These are phyloP conservation scores for Sebastes alutus DNA, from an alignment of 2,797 vertebrate genomes.

Conservation along the genomic window DNA sequence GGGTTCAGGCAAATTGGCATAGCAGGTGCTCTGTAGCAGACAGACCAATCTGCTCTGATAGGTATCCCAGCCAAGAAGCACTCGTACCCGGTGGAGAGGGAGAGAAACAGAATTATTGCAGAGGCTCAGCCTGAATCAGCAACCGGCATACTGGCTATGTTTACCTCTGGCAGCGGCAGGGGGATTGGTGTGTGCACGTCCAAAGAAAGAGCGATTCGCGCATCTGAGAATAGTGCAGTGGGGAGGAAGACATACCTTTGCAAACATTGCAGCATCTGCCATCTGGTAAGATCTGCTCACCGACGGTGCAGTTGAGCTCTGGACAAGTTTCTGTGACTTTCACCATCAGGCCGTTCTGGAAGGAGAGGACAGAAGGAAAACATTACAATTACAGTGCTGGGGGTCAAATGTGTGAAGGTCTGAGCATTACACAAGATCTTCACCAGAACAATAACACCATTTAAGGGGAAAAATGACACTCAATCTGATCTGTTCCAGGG, in stretches of 20 bases:
- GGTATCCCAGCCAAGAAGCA: conserved; percentile 40
- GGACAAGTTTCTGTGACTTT: conserved; percentile 90
- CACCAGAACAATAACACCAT: not conserved
- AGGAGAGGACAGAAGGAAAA: conserved; percentile 9
- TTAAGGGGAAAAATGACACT: not conserved
- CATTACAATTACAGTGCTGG: not conserved
- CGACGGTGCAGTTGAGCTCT: conserved; percentile 89
- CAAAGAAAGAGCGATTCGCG: not conserved
- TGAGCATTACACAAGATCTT: not conserved
- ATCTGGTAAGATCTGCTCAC: conserved; percentile 90
- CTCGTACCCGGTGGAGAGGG: conserved; percentile 4
- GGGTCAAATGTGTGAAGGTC: not conserved
- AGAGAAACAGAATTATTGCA: conserved; percentile 25
- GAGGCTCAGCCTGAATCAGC: conserved; percentile 33
- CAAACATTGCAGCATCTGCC: conserved; percentile 94
- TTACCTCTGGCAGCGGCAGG: not conserved
- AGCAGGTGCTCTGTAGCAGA: conserved; percentile 51
- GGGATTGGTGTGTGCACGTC: not conserved
- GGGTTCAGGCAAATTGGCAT: conserved; percentile 63
- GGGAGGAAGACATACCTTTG: conserved; percentile 83
- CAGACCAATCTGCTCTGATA: conserved; percentile 62
- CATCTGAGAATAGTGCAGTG: not conserved
- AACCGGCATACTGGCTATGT: conserved; percentile 4
- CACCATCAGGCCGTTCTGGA: conserved; percentile 90
- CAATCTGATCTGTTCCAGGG: not conserved